Conservation (phyloP, 1,140 invertebrate species). For the Drosophila kurseongensis region DNA sequence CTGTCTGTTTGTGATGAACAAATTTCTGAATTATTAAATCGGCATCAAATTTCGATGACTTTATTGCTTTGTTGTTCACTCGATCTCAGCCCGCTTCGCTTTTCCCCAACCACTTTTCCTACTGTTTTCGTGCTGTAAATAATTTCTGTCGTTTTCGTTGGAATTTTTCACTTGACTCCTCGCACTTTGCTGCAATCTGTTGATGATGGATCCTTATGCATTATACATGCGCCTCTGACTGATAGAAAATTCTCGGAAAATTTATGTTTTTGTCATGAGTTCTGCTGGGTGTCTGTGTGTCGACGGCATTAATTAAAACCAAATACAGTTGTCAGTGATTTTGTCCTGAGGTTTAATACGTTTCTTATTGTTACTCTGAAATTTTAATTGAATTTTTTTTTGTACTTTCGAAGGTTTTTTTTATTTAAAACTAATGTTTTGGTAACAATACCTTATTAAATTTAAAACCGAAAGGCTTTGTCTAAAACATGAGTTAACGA, state of each 20-base stretch:
- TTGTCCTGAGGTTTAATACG: neutral
- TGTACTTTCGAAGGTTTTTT: too few species aligned
- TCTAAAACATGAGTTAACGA: too few species aligned
- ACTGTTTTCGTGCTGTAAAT: conserved; percentile 27
- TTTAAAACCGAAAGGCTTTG: too few species aligned
- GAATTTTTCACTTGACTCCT: conserved; percentile 44
- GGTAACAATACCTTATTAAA: too few species aligned
- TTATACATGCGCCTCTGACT: conserved; percentile 38
- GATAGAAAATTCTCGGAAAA: conserved; percentile 43
- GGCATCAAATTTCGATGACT: conserved; percentile 53
- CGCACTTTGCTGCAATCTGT: conserved; percentile 41
- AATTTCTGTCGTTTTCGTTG: conserved; percentile 40
- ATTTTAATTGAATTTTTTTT: too few species aligned
- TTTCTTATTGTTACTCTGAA: neutral
- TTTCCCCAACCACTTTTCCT: neutral
- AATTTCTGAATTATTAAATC: conserved; percentile 69
- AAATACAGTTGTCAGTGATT: neutral
- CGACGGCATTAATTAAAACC: conserved; percentile 7
- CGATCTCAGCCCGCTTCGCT: conserved; percentile 9
- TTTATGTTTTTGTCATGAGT: conserved; percentile 36
- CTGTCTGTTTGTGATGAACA: conserved; percentile 65
- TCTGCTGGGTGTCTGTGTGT: conserved; percentile 4
- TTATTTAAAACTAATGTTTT: too few species aligned
- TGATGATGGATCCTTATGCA: conserved; percentile 50
- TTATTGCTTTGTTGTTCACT: conserved; percentile 48